These are phyloP conservation scores for Delia radicum DNA, from an alignment of 1,140 invertebrate genomes.

Conservation along the genomic window DNA sequence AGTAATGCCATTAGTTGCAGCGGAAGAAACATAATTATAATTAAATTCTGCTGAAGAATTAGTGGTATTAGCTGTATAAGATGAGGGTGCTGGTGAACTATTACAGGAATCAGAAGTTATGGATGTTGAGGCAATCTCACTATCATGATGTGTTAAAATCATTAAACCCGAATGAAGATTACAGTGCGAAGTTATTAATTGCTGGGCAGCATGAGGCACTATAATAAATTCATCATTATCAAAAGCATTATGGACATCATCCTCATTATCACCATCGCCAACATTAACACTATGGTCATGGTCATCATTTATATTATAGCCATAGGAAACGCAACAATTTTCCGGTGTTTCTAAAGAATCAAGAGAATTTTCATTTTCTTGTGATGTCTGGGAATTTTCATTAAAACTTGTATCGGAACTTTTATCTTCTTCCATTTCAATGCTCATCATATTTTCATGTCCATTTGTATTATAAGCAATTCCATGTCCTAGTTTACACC, in stretches of 20 bases:
- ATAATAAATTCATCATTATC: conserved; percentile 9
- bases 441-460: conserved; percentile 9
- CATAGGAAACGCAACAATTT: not conserved
- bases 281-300: not conserved
- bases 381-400: not conserved
- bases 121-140: not conserved
- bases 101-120: not conserved
- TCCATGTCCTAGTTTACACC: conserved; percentile 6
- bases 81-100: not conserved
- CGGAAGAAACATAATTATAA: not conserved
- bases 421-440: not conserved
- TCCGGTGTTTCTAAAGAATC: not conserved
- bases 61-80: not conserved
- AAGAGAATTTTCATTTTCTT: conserved; percentile 25
- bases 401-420: not conserved
- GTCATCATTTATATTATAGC: not conserved
- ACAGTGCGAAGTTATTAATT: conserved; percentile 10
- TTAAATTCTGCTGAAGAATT: not conserved
- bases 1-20: not conserved
- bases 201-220: not conserved
- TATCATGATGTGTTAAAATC: not conserved
- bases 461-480: not conserved
- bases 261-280: not conserved
- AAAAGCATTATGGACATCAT: not conserved
- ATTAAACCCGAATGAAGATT: not conserved